A percentile compares a stretch with the other conserved stretches of the same genome.
Evolutionary conservation across 1,140 invertebrate genomes (phyloP).

Genomic region (Brachionus manjavacas): DNA sequence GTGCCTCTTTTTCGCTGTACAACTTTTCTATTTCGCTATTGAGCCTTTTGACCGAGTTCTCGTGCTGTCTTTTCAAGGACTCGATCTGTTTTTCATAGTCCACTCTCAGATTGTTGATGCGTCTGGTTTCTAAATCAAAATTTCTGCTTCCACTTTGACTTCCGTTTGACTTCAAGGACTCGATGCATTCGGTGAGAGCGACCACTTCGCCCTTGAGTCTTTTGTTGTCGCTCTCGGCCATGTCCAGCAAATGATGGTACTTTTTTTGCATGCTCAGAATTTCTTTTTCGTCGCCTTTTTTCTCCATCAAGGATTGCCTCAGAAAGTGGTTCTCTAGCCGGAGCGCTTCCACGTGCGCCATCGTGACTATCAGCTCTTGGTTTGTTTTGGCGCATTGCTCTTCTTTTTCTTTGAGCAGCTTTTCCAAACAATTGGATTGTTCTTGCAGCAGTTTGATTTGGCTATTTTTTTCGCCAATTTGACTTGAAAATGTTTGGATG

Average conservation of each 20-base stretch:
- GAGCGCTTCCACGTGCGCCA: constrained; percentile 25
- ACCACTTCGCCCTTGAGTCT: constrained; percentile 19
- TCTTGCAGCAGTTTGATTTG: constrained; percentile 28
- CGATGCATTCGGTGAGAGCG: constrained; percentile 9
- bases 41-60: not conserved
- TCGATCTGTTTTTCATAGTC: constrained; percentile 37
- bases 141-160: not conserved
- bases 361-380: not conserved
- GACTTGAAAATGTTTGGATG: not conserved
- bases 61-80: constrained; percentile 8
- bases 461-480: not conserved
- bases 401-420: constrained; percentile 25
- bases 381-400: not conserved
- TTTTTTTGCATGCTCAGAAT: constrained; percentile 29
- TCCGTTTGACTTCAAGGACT: not conserved
- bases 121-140: not conserved
- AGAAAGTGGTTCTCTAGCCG: constrained; percentile 25
- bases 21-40: constrained; percentile 39
- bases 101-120: not conserved
- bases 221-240: constrained; percentile 18
- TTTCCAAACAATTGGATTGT: constrained; percentile 20
- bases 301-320: not conserved
- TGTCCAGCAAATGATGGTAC: constrained; percentile 9
- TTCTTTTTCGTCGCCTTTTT: constrained; percentile 42
- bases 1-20: constrained; percentile 4